Percentiles rank a stretch among this genome's conserved stretches.
These are phyloP conservation scores for Octonoba sinensis DNA, from an alignment of 2,888 invertebrate genomes.

Conservation along the genomic window DNA sequence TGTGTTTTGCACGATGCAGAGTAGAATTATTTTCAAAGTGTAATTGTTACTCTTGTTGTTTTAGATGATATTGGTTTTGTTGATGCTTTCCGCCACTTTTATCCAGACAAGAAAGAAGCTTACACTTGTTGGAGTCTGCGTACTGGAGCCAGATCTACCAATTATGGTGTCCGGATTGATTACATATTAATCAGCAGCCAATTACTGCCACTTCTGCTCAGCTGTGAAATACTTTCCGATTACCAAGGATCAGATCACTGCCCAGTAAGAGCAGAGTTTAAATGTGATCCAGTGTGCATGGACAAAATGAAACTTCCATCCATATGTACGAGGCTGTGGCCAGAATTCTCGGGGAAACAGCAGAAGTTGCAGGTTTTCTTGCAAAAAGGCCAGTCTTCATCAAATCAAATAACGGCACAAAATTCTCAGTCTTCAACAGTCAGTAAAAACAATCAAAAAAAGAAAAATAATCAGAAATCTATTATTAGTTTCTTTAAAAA, in stretches of 20 bases:
- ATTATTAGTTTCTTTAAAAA: slow-evolving; percentile 44
- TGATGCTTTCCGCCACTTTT: slow-evolving; percentile 73
- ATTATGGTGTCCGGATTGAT: slow-evolving; percentile 74
- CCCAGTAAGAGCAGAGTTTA: slow-evolving; percentile 71
- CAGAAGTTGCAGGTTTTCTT: slow-evolving; percentile 68
- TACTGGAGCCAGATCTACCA: slow-evolving; percentile 72
- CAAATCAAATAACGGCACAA: not conserved
- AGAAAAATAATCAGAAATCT: slow-evolving; percentile 38
- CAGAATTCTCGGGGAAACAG: slow-evolving; percentile 73
- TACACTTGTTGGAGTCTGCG: slow-evolving; percentile 74
- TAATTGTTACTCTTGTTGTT: slow-evolving; percentile 3
- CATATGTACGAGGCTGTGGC: slow-evolving; percentile 72
- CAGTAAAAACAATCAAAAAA: slow-evolving; percentile 10
- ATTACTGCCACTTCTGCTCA: slow-evolving; percentile 67
- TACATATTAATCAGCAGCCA: slow-evolving; percentile 72
- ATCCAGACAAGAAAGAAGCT: slow-evolving; percentile 71
- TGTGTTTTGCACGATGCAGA: not conserved
- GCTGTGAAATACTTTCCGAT: slow-evolving; percentile 69
- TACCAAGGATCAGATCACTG: slow-evolving; percentile 74
- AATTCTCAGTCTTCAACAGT: not conserved
- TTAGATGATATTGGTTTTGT: slow-evolving; percentile 62
- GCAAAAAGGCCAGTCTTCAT: slow-evolving; percentile 27
- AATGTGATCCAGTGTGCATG: slow-evolving; percentile 67
- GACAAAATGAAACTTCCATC: slow-evolving; percentile 69
- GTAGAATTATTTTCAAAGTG: too few relatives aligned